A percentile compares a stretch with the other conserved stretches of the same genome.
These are phyloP conservation scores for Nibea coibor DNA, from an alignment of 2,113 vertebrate genomes.

Conservation along the genomic window DNA sequence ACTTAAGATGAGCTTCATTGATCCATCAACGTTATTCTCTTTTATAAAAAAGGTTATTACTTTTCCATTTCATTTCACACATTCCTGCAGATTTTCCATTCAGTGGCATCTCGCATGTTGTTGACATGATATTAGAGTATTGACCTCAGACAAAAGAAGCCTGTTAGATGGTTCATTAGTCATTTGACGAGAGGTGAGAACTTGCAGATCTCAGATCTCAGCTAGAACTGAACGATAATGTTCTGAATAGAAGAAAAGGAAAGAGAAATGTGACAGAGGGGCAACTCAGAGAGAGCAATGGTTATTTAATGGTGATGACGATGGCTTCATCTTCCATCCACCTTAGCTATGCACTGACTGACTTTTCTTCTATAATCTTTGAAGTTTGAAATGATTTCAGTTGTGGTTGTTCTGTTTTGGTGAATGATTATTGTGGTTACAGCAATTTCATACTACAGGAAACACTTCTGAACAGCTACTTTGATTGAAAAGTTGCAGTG, in stretches of 20 bases:
- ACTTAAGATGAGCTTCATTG: slow-evolving; percentile 18
- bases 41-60: slow-evolving; percentile 2
- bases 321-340: not conserved
- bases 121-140: not conserved
- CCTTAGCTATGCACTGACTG: too few relatives aligned
- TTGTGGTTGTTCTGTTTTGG: too few relatives aligned
- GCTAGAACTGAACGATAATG: not conserved
- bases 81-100: slow-evolving; percentile 26
- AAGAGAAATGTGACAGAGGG: not conserved
- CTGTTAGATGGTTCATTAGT: slow-evolving; percentile 21
- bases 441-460: too few relatives aligned
- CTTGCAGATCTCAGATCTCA: slow-evolving; percentile 2
- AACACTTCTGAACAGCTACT: too few relatives aligned
- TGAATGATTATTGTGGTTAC: too few relatives aligned
- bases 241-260: not conserved
- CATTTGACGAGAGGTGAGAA: not conserved
- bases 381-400: too few relatives aligned
- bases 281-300: not conserved
- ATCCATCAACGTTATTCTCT: too few relatives aligned
- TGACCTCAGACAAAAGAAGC: not conserved
- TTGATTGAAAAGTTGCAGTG: too few relatives aligned
- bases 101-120: not conserved
- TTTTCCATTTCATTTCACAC: slow-evolving; percentile 60
- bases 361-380: too few relatives aligned
- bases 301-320: not conserved